A percentile compares a stretch with the other conserved stretches of the same genome.
phyloP scores from a whole-genome alignment of 2,888 invertebrate genomes.

The Idaea aversata region DNA sequence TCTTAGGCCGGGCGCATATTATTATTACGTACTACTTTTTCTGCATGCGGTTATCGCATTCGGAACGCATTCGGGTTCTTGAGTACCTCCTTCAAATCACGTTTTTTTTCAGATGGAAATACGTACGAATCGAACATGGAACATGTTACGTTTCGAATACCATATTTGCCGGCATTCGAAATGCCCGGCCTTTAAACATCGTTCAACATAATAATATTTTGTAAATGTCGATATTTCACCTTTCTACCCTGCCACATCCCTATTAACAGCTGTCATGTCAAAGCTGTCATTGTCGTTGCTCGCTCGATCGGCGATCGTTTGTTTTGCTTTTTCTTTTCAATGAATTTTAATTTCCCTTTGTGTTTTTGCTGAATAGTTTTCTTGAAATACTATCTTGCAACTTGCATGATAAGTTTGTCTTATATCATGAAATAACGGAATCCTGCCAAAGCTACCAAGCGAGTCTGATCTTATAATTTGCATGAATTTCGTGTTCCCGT shows the following conservation, averaged over 20 bases:
- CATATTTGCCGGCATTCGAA: no score
- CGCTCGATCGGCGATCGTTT: neutral
- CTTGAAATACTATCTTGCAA: neutral
- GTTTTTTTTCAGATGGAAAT: no score
- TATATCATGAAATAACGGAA: neutral
- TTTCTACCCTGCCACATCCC: neutral
- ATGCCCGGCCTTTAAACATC: no score
- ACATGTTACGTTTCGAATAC: no score
- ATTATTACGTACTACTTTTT: no score
- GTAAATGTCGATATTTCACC: neutral
- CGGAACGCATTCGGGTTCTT: no score
- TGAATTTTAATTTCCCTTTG: neutral
- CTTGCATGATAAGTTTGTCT: neutral
- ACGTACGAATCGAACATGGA: no score
- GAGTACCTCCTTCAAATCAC: no score
- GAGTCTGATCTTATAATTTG: neutral
- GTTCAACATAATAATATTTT: no score
- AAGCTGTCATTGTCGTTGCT: neutral
- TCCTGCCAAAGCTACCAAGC: neutral
- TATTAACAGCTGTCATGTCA: neutral
- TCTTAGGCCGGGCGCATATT: no score
- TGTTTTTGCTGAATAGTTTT: neutral
- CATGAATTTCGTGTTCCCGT: constrained; percentile 1
- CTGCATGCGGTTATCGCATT: no score
- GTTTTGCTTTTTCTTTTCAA: neutral